phyloP scores from a whole-genome alignment of 2,888 invertebrate genomes.

The Gymnosoma rotundatum region DNA sequence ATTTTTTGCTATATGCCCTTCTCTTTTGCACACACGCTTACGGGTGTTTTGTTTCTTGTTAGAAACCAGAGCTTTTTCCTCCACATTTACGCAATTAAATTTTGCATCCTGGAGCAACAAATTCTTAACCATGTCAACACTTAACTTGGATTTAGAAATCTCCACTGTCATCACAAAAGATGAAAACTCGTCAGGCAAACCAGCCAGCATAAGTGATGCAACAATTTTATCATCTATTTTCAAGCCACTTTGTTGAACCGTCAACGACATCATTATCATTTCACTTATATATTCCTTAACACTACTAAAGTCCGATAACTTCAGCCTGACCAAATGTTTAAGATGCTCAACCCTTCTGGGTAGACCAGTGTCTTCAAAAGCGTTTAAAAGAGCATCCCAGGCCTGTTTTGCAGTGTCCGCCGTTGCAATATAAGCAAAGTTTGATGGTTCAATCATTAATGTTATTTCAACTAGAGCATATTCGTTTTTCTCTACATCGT shows the following conservation, averaged over 20 bases:
- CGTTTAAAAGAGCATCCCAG: neutral
- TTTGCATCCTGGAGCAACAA: no score
- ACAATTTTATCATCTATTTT: neutral
- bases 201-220: constrained; percentile 62
- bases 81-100: no score
- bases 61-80: no score
- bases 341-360: neutral
- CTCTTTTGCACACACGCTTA: no score
- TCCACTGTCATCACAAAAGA: constrained; percentile 58
- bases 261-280: neutral
- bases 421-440: no score
- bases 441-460: no score
- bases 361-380: neutral
- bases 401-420: no score
- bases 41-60: no score
- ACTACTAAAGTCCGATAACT: neutral
- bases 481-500: neutral
- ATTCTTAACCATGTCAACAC: no score
- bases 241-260: neutral
- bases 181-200: constrained; percentile 53
- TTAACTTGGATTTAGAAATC: no score
- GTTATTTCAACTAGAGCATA: neutral
- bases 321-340: neutral
- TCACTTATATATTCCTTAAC: no score
- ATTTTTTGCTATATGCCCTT: no score